Conservation (phyloP, 2,797 vertebrate genomes). For the Meriones psammophilus region DNA sequence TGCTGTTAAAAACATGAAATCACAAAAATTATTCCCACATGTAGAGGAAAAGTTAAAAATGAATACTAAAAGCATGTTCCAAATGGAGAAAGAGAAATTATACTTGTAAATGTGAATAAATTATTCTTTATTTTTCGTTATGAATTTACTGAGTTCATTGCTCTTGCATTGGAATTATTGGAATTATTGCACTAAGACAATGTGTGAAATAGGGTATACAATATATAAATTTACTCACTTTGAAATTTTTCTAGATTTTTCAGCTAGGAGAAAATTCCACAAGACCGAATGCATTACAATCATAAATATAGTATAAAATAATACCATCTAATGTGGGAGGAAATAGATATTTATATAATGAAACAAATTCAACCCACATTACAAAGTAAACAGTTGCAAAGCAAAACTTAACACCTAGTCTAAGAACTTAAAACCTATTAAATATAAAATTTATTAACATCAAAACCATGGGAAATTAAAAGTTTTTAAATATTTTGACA, state of each 20-base stretch:
- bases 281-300: constrained; percentile 73
- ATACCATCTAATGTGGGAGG: neutral
- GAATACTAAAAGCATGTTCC: constrained; percentile 65
- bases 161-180: constrained; percentile 77
- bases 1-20: constrained; percentile 82
- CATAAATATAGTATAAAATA: constrained; percentile 24
- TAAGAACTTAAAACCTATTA: neutral
- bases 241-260: constrained; percentile 78
- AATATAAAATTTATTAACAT: neutral
- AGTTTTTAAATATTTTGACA: constrained; percentile 14
- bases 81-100: constrained; percentile 78
- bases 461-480: neutral
- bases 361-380: constrained; percentile 76
- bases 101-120: constrained; percentile 78
- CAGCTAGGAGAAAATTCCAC: constrained; percentile 75
- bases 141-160: constrained; percentile 69
- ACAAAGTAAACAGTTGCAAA: constrained; percentile 67
- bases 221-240: constrained; percentile 82
- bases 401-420: constrained; percentile 50
- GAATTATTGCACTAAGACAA: constrained; percentile 79
- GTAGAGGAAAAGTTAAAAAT: constrained; percentile 68
- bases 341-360: constrained; percentile 1
- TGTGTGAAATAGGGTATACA: constrained; percentile 78
- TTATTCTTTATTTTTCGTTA: constrained; percentile 69
- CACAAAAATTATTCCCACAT: constrained; percentile 84